Base-by-base conservation (phyloP, 2,888 invertebrate species). In the Heliothis peltigera region DNA sequence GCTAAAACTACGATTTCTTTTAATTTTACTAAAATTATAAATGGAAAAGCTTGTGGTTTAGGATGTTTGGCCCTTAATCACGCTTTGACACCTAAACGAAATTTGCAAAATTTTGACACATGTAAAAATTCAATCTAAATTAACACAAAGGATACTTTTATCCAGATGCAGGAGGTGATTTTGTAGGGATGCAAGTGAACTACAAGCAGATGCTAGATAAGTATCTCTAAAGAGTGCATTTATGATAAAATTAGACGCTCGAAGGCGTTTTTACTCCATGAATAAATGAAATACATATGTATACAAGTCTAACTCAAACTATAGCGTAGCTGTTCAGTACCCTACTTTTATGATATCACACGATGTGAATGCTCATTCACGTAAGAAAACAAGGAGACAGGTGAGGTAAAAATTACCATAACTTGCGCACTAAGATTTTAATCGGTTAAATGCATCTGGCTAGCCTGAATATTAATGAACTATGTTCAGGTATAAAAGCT, bases 381-480 rank as follows among this genome's bases (percentile, higher is more conserved):
- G 53, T 53, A 28, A 49, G 19, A 53, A 72, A 64, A 57, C 59
- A 54, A 54, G 42, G 15, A 43, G 74, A 67, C 74, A 73, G 18
- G 32, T 44, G 39, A 35, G 32, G 32, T 18, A 46, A 18, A 59
- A 10, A 58, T 64, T 60, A 49, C 48, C 63, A 68, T 63, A 73
- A 59, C 35, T 44, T 53, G 55, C 46, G 56, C 53, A 53, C 22
- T 32, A 12, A 53, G 19, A 35, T 55, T 46, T 42, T n/a, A 49
- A 19, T 56, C 48, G 15, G 35, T 48, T 8, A 25, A 22, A 19
- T 35, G 7, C 12, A 48, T 72, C 42, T 21, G 25, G 44, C 42
- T 32, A 35, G n/a, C 52, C 46, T 49, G 55, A 75, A 70, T 75
- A 70, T 46, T 60, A 25, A 74, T 66, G 42, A 63, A 46, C 8